A percentile compares a stretch with the other conserved stretches of the same genome.
These are phyloP conservation scores for Neopelma chrysocephalum DNA, from an alignment of 2,797 vertebrate species.

Conservation along the genomic window DNA sequence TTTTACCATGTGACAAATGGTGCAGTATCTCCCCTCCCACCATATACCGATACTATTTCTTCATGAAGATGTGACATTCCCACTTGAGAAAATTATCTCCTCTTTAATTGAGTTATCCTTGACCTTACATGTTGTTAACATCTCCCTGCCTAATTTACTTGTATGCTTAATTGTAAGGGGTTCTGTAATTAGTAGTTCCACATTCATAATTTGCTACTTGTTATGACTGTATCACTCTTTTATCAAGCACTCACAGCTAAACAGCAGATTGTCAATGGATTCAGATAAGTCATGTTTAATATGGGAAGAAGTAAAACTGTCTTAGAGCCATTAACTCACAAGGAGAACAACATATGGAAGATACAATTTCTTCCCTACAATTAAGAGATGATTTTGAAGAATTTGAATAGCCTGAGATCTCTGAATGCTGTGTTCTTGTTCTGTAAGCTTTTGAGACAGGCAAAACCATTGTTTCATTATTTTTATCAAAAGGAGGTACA, in stretches of 20 bases:
- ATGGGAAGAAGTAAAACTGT: conserved; percentile 67
- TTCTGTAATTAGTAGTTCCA: conserved; percentile 78
- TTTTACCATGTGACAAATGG: conserved; percentile 60
- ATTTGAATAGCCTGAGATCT: conserved; percentile 58
- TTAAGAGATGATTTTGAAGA: conserved; percentile 70
- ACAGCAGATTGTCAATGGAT: conserved; percentile 79
- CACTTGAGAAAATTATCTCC: conserved; percentile 71
- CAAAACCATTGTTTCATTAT: conserved; percentile 50
- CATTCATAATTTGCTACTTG: conserved; percentile 76
- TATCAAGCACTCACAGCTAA: conserved; percentile 75
- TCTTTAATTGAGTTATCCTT: conserved; percentile 80
- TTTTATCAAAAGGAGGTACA: conserved; percentile 32
- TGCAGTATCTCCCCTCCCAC: neutral
- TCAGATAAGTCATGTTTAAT: conserved; percentile 73
- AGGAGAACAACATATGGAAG: conserved; percentile 72
- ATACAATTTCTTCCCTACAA: conserved; percentile 64
- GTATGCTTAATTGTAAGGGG: conserved; percentile 79
- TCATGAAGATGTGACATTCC: conserved; percentile 69
- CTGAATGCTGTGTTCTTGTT: conserved; percentile 49
- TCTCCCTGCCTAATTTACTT: conserved; percentile 79
- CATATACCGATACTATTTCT: neutral
- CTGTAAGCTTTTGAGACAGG: conserved; percentile 31
- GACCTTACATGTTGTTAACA: conserved; percentile 80
- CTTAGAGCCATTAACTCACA: conserved; percentile 71
- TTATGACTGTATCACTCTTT: conserved; percentile 73